Conservation (phyloP, 2,113 vertebrate genomes). For the Eonycteris spelaea region DNA sequence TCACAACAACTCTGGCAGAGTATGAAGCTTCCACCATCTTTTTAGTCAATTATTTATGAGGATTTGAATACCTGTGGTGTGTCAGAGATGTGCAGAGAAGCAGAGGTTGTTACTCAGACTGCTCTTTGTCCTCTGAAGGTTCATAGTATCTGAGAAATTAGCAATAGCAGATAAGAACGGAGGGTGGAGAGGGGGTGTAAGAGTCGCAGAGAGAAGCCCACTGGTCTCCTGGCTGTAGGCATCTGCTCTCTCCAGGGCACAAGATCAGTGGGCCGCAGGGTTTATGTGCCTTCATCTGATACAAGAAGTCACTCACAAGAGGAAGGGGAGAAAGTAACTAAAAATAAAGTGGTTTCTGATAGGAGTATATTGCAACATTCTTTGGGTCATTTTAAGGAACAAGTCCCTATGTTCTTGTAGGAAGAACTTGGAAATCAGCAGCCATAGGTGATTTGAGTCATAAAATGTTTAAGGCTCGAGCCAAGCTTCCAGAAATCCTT, state of each 20-base stretch:
- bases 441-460: neutral
- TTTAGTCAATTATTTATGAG: neutral
- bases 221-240: neutral
- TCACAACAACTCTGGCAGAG: neutral
- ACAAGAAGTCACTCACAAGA: slow-evolving; percentile 35
- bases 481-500: slow-evolving; percentile 32
- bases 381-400: slow-evolving; percentile 70
- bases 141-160: neutral
- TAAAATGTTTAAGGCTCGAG: neutral
- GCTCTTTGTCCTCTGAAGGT: neutral
- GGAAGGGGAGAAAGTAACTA: slow-evolving; percentile 72
- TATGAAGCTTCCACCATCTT: neutral
- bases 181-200: neutral
- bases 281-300: neutral
- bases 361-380: slow-evolving; percentile 56
- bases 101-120: neutral
- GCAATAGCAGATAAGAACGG: neutral
- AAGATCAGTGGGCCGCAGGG: neutral
- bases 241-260: neutral
- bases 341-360: slow-evolving; percentile 62
- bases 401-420: slow-evolving; percentile 43
- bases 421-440: slow-evolving; percentile 51
- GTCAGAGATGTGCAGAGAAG: neutral
- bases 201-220: neutral
- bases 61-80: neutral